Evolutionary conservation across 2,888 invertebrate genomes (phyloP).

Genomic region (Tipula lateralis): DNA sequence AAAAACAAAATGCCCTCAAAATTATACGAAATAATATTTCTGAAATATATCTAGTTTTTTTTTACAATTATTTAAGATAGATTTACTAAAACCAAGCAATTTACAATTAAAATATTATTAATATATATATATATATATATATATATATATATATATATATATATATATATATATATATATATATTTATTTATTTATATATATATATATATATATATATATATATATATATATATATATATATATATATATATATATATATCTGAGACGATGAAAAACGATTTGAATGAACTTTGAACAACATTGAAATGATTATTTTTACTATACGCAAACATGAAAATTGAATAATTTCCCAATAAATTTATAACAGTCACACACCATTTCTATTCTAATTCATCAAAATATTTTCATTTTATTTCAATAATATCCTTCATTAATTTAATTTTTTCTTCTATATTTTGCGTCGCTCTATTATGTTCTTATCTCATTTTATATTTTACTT

Average conservation of each 20-base stretch:
- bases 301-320: conserved; percentile 12
- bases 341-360: conserved; percentile 1
- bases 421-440: background rate
- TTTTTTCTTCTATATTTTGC: background rate
- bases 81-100: background rate
- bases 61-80: background rate
- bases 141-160: no score
- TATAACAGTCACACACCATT: conserved; percentile 2
- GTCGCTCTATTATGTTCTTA: background rate
- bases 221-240: no score
- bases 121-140: no score
- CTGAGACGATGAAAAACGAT: background rate
- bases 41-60: background rate
- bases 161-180: no score
- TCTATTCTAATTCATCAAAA: background rate
- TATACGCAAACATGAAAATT: background rate
- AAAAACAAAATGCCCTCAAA: no score
- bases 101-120: background rate
- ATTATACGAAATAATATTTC: background rate
- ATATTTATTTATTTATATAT: no score
- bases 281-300: background rate
- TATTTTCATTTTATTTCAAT: background rate
- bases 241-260: no score
- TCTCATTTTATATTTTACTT: no score
- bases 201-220: no score